Percentiles rank a stretch among this genome's conserved stretches.
phyloP scores from a whole-genome alignment of 2,888 invertebrate genomes.

The Ennomos erosarius region DNA sequence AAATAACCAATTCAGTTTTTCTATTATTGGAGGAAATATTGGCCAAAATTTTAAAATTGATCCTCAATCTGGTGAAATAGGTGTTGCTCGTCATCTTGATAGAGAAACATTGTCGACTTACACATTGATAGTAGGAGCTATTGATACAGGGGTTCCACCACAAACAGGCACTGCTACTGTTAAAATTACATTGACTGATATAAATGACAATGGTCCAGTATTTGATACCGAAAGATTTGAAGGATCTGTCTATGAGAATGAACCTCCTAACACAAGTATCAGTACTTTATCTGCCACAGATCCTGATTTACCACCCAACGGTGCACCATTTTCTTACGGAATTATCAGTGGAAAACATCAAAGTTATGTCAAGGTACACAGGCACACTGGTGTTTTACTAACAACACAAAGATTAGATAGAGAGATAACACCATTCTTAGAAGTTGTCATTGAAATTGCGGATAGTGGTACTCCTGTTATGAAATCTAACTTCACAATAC shows the following conservation, averaged over 20 bases:
- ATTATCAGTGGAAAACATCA: conserved; percentile 92
- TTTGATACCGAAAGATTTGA: conserved; percentile 90
- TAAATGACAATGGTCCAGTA: conserved; percentile 97
- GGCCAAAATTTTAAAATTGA: conserved; percentile 95
- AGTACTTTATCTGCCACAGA: conserved; percentile 95
- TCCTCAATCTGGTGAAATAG: conserved; percentile 93
- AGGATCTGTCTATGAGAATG: conserved; percentile 94
- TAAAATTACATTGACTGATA: conserved; percentile 91
- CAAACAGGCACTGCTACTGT: conserved; percentile 96
- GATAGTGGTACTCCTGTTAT: conserved; percentile 94
- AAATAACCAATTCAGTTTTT: conserved; percentile 96
- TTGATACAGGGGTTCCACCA: conserved; percentile 95
- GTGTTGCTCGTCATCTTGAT: conserved; percentile 91
- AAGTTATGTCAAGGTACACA: conserved; percentile 90
- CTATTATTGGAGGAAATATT: conserved; percentile 93
- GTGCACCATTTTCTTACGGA: conserved; percentile 94
- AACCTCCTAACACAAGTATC: conserved; percentile 92
- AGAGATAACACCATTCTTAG: conserved; percentile 90
- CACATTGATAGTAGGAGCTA: conserved; percentile 92
- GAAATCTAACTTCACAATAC: conserved; percentile 91
- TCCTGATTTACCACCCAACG: conserved; percentile 95
- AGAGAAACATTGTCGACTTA: conserved; percentile 92
- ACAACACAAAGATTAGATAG: conserved; percentile 93
- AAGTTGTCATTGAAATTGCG: conserved; percentile 92
- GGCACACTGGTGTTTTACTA: conserved; percentile 91